Base-by-base conservation (phyloP, 2,113 vertebrate genomes). In the Anolis sagrei region DNA sequence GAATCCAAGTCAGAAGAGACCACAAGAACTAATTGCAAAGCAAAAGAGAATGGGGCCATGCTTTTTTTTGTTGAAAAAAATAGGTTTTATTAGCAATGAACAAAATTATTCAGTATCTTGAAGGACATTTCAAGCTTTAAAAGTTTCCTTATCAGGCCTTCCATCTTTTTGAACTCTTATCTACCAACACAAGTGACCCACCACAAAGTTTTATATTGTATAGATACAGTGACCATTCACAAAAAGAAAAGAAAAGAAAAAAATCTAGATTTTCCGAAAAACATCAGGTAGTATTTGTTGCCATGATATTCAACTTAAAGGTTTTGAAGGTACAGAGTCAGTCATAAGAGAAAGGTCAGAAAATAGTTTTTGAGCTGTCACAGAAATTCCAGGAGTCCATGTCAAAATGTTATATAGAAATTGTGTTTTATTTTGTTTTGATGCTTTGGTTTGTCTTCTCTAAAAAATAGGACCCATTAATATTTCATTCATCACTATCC, bases 391-490 rank as follows among this genome's bases (percentile, higher is more conserved):
- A 7, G 19, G 19, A 39, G 2, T 39, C 36, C 29, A 27, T 79
- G 27, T 84, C 25, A 48, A 34, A 34, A 29, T 54, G 1, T 54
- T 68, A 25, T 77, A 70, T 36, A 76, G 19, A 2, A 58, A 0
- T 19, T 29, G 84, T 61, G 10, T 62, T 77, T 39, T 49, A 27
- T 77, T 36, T 14, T 58, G 19, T 21, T 3, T 77, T 66, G 18
- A 48, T 51, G 48, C 21, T 54, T 25, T 44, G 48, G 36, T 23
- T 25, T 62, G 54, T 29, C 29, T 72, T 44, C 4, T 25, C 27
- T 76, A 76, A 75, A n/a, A 90, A 81, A 36, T 2, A 14, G 10
- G 23, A 9, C 5, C 84, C 51, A 68, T 73, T 88, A n/a, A 87
- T 34, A 58, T 25, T 76, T 48, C n/a, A 88, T 32, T 82, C 0